Evolutionary conservation across 2,797 vertebrate species (phyloP), one percentile per base, ranked within the genome.

Genomic region (Pipistrellus pipistrellus): DNA sequence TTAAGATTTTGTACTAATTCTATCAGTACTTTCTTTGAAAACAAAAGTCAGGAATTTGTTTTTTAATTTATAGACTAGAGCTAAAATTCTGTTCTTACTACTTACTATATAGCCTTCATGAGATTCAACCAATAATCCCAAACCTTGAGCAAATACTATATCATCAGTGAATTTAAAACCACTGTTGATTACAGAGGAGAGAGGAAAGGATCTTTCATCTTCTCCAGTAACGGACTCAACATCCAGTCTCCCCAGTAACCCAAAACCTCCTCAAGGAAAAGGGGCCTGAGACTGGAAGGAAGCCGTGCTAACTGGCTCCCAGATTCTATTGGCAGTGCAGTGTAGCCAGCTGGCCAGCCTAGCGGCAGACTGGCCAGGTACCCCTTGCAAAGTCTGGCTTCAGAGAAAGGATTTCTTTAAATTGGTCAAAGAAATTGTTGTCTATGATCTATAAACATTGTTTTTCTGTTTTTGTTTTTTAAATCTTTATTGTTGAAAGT

Each of bases 11-110:
- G 35, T 23, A 93, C 53, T 89, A 95, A 66, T 86, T 90, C 32
- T 51, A 85, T 48, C 59, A 91, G 14, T 69, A 91, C 82, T 92
- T 94, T 55, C 59, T 91, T 87, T 83, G 27, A 86, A 95, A 93
- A 93, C 53, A 55, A 95, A 87, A 73, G 41, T 72, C 21, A 90
- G 80, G 4, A 92, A 71, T 59, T 59, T 88, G 73, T 89, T 84
- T 82, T 90, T 4, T n/a, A 88, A 90, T 44, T 81, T 85, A 86
- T 1, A 68, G 4, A 53, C 23, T 62, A 46, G 4, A 46, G 53
- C 30, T 92, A 92, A 95, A 90, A 92, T 66, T 75, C 46, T 82
- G 5, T 76, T 87, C 38, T 84, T 18, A 35, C 17, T 66, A 88
- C 21, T 44, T 68, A 80, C 59, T 27, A 21, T 27, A 21, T 7